phyloP scores from a whole-genome alignment of 2,888 invertebrate genomes.

The Drosophila differens region DNA sequence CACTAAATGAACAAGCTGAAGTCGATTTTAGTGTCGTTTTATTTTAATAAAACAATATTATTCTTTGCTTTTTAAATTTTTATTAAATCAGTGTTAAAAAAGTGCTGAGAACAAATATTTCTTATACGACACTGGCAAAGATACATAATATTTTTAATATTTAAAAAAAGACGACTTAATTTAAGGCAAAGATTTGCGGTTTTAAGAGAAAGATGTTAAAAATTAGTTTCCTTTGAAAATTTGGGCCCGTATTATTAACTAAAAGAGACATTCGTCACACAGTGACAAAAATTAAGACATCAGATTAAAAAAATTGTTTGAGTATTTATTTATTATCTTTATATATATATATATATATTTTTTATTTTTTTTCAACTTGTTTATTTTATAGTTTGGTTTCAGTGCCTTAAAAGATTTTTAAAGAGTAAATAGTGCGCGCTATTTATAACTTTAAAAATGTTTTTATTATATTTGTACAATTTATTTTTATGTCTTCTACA shows the following conservation, averaged over 20 bases:
- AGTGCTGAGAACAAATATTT: background rate
- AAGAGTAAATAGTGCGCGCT: background rate
- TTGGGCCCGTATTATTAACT: background rate
- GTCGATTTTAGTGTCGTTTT: background rate
- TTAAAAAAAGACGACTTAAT: background rate
- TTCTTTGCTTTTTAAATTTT: background rate
- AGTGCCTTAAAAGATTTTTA: background rate
- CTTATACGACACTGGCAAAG: background rate
- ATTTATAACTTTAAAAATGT: background rate
- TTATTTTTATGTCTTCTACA: background rate
- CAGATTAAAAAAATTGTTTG: background rate
- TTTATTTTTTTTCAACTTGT: background rate
- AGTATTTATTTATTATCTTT: background rate
- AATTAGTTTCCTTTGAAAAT: background rate
- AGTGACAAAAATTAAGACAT: background rate
- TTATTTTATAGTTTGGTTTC: background rate
- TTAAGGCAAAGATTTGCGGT: background rate
- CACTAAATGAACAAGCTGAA: background rate
- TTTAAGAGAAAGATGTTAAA: background rate
- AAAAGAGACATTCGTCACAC: background rate
- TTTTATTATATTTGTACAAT: background rate
- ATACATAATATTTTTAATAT: background rate
- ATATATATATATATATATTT: rapidly evolving
- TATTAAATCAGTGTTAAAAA: background rate
- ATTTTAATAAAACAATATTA: no score